These are phyloP conservation scores for Drosophila multiciliata DNA, from an alignment of 2,888 invertebrate species.

Conservation along the genomic window DNA sequence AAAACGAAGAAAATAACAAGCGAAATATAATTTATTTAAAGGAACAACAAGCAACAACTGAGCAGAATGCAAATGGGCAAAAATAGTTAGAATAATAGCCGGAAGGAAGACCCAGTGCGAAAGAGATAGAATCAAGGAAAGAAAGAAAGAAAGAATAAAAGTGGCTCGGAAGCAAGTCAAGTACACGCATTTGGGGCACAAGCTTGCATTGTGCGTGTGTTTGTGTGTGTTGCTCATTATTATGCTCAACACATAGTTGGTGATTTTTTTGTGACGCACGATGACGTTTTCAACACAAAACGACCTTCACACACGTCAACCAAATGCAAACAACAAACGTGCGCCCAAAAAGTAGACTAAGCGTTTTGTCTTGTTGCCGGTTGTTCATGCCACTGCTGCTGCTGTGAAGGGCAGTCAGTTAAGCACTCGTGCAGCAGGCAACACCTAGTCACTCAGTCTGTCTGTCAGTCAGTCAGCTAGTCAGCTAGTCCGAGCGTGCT, in stretches of 20 bases:
- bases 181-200: conserved; percentile 38
- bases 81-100: conserved; percentile 24
- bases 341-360: conserved; percentile 66
- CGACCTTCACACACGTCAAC: conserved; percentile 70
- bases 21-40: conserved; percentile 62
- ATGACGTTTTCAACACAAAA: conserved; percentile 41
- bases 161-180: conserved; percentile 39
- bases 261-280: conserved; percentile 33
- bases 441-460: conserved; percentile 27
- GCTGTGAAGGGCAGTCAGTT: conserved; percentile 51
- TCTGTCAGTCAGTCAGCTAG: conserved; percentile 22
- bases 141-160: background rate
- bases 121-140: background rate
- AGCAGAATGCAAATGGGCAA: conserved; percentile 30
- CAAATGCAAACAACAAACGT: conserved; percentile 55
- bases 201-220: conserved; percentile 22
- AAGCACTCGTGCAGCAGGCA: conserved; percentile 60
- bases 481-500: conserved; percentile 48
- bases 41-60: conserved; percentile 18
- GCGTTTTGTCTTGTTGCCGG: conserved; percentile 52
- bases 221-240: conserved; percentile 56
- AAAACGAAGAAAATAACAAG: conserved; percentile 5
- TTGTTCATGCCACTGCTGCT: conserved; percentile 36
- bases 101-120: conserved; percentile 7
- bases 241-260: conserved; percentile 76